phyloP scores from a whole-genome alignment of 2,113 vertebrate genomes.

The Erpornis zantholeuca region DNA sequence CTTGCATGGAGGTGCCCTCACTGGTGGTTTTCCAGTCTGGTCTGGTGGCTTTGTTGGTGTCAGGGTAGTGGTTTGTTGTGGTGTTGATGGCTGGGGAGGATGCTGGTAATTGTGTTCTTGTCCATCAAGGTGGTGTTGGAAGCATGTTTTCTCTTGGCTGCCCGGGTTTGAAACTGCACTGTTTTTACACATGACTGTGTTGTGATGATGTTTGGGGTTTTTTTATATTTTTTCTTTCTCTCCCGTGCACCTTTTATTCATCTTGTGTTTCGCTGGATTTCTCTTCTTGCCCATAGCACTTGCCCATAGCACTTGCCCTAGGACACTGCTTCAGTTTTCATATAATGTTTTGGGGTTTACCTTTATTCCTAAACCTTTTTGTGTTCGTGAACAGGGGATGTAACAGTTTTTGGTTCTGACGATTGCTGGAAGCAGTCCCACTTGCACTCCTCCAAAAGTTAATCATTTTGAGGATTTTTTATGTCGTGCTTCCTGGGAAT shows the following conservation, averaged over 20 bases:
- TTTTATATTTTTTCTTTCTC: background rate
- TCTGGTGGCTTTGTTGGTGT: too few relatives aligned
- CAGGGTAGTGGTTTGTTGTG: too few relatives aligned
- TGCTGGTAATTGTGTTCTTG: accelerated
- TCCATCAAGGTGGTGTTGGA: accelerated
- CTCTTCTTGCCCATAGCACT: accelerated
- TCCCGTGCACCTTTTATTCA: accelerated
- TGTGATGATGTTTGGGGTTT: accelerated
- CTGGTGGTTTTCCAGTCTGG: too few relatives aligned
- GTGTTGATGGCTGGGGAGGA: accelerated
- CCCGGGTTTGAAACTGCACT: accelerated
- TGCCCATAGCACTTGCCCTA: too few relatives aligned
- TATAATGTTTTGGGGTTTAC: accelerated
- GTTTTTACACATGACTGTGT: accelerated
- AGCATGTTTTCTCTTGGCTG: accelerated
- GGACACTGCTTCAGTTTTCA: accelerated
- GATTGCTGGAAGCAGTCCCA: accelerated
- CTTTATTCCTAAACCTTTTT: accelerated
- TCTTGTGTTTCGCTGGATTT: accelerated
- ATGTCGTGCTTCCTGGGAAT: accelerated
- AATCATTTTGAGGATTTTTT: accelerated
- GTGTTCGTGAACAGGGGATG: accelerated
- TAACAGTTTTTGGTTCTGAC: accelerated
- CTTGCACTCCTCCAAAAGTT: accelerated
- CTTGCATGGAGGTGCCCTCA: too few relatives aligned